Evolutionary conservation across 2,797 vertebrate genomes (phyloP).

Genomic region (Pseudochirops corinnae): DNA sequence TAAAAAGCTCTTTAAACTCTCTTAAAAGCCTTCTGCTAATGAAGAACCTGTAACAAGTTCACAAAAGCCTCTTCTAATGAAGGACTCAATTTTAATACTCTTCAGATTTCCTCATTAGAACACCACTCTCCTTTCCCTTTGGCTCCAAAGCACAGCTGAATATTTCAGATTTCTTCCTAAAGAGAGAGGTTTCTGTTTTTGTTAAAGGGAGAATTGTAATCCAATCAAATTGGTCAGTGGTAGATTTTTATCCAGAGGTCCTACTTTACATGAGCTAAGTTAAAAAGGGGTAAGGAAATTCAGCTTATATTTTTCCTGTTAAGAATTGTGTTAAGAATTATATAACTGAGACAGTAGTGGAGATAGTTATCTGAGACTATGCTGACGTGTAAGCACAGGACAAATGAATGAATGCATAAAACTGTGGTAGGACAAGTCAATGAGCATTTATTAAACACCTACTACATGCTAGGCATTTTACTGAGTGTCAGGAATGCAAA

Average conservation of each 20-base stretch:
- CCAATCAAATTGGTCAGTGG: slow-evolving; percentile 72
- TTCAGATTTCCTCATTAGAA: slow-evolving; percentile 78
- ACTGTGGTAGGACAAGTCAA: not conserved
- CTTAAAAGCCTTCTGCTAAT: slow-evolving; percentile 72
- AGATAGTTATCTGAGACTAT: not conserved
- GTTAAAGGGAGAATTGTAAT: slow-evolving; percentile 66
- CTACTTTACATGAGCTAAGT: slow-evolving; percentile 48
- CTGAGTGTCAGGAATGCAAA: not conserved
- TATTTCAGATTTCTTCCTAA: slow-evolving; percentile 66
- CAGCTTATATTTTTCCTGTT: slow-evolving; percentile 59
- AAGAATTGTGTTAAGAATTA: slow-evolving; percentile 52
- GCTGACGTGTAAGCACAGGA: not conserved
- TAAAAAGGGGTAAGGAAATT: slow-evolving; percentile 19
- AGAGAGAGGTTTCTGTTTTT: slow-evolving; percentile 65
- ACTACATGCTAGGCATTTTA: not conserved
- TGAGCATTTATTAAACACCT: not conserved
- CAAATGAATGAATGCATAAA: not conserved
- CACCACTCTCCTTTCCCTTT: slow-evolving; percentile 67
- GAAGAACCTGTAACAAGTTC: slow-evolving; percentile 78
- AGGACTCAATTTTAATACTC: slow-evolving; percentile 80
- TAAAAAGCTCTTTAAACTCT: slow-evolving; percentile 73
- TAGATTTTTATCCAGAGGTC: slow-evolving; percentile 54
- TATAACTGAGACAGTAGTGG: not conserved
- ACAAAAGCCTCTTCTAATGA: slow-evolving; percentile 80
- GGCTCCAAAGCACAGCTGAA: slow-evolving; percentile 71